Conservation (phyloP, 2,888 invertebrate species). For the Metellina segmentata region DNA sequence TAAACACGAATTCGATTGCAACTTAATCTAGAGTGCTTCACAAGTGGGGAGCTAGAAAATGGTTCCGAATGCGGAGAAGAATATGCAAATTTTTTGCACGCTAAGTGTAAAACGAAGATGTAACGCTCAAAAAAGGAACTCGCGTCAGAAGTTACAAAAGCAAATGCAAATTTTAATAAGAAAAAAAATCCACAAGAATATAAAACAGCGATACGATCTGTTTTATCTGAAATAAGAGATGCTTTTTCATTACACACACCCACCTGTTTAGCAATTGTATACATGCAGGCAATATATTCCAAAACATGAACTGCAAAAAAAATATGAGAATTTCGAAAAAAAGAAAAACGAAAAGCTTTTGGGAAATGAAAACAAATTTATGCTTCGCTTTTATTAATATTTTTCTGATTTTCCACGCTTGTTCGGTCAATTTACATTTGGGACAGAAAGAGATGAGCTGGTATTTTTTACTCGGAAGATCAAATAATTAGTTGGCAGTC, state of each 20-base stretch:
- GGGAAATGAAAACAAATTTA: no score
- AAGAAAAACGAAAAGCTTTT: no score
- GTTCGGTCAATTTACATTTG: no score
- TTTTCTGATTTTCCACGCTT: no score
- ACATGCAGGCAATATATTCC: no score
- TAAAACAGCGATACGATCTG: slow-evolving; percentile 30
- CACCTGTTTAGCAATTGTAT: slow-evolving; percentile 1
- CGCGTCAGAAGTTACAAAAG: slow-evolving; percentile 37
- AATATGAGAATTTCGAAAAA: background rate
- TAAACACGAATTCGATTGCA: background rate
- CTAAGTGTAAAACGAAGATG: slow-evolving; percentile 4
- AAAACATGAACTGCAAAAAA: background rate
- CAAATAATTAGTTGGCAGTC: no score
- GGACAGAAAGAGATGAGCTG: no score
- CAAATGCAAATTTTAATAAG: slow-evolving; percentile 48
- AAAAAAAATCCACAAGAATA: background rate
- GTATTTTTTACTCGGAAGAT: no score
- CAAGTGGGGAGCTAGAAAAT: no score
- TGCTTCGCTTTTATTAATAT: no score
- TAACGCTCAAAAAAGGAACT: slow-evolving; percentile 16
- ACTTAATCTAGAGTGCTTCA: background rate
- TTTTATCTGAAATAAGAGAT: slow-evolving; percentile 21
- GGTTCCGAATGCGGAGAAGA: background rate
- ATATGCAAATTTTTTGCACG: slow-evolving; percentile 48
- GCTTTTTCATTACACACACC: slow-evolving; percentile 13